Evolutionary conservation across 2,888 invertebrate species (phyloP), one percentile per base, ranked within the genome.

Genomic region (Chelonus formosanus): DNA sequence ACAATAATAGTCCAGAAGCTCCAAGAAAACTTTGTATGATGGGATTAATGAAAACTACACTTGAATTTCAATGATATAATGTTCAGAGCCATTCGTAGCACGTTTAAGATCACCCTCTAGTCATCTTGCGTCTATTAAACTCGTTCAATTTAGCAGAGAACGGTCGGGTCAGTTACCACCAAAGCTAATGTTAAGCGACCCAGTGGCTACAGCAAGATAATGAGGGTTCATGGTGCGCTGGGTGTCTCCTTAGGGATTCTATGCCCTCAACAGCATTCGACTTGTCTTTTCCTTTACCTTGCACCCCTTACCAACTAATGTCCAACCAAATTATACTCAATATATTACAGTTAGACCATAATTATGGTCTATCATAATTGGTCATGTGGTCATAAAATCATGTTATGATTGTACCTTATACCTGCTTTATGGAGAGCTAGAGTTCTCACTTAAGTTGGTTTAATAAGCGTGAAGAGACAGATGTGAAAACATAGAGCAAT

Each of bases 321-420:
- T 80, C 79, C 80, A 83, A 83, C 82, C 79, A 78, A 81, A 82
- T 82, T 80, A 81, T 80, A 75, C 45, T 45, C 5, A 5, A 3
- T 45, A 45, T 3, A 48, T 48, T 10, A 48, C 5, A 48, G 5
- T 48, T 6, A 2, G 10, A 20, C 31, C 10, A 48, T 10, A 4
- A 6, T 48, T 48, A 48, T 48, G 10, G 4, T 48, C n/a, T n/a
- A 20, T 48, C 31, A 10, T 0, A 6, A 20, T 2, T 2, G 10
- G 31, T 4, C 4, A 20, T 20, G 20, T 20, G 20, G 20, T 20
- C 20, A 20, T 20, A 20, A 20, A 20, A 20, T 20, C 20, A 20
- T 20, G 20, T 20, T 20, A 20, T 20, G 20, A 20, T 20, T 20
- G 20, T 20, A 20, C 20, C 20, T 20, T 20, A 20, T 20, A 20